A percentile compares a stretch with the other conserved stretches of the same genome.
Conservation (phyloP, 2,113 vertebrate genomes). For the Scalopus aquaticus region DNA sequence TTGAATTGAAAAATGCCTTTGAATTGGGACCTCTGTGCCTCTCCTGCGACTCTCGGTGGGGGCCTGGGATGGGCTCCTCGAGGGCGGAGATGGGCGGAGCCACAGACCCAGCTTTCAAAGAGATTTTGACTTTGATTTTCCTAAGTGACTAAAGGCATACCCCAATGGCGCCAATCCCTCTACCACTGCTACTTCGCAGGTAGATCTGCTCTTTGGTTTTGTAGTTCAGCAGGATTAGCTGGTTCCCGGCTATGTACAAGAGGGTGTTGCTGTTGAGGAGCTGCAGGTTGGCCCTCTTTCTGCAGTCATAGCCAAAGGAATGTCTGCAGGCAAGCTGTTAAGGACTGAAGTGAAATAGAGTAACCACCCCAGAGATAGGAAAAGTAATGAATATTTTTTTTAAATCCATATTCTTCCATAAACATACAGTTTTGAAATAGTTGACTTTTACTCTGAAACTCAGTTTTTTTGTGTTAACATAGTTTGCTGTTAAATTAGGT, state of each 20-base stretch:
- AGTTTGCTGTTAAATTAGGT: slow-evolving; percentile 18
- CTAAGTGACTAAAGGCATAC: slow-evolving; percentile 79
- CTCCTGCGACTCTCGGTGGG: not conserved
- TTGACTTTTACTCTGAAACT: slow-evolving; percentile 30
- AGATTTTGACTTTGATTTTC: not conserved
- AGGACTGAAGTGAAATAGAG: slow-evolving; percentile 77
- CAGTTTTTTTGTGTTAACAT: not conserved
- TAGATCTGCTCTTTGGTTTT: slow-evolving; percentile 88
- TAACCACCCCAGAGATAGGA: not conserved
- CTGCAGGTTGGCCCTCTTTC: slow-evolving; percentile 90
- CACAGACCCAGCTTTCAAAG: not conserved
- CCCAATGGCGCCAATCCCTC: slow-evolving; percentile 91
- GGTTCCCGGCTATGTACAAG: slow-evolving; percentile 92
- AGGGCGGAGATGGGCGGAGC: not conserved
- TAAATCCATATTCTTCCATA: not conserved
- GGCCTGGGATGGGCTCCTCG: not conserved
- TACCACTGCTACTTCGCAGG: slow-evolving; percentile 88
- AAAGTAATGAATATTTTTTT: not conserved
- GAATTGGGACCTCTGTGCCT: not conserved
- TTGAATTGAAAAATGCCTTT: not conserved
- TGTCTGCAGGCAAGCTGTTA: slow-evolving; percentile 85
- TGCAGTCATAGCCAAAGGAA: slow-evolving; percentile 96
- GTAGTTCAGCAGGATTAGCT: slow-evolving; percentile 89
- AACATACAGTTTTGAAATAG: not conserved
- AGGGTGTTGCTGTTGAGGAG: slow-evolving; percentile 88